A percentile compares a stretch with the other conserved stretches of the same genome.
Conservation (phyloP, 2,113 vertebrate genomes). For the Leiothrix lutea region DNA sequence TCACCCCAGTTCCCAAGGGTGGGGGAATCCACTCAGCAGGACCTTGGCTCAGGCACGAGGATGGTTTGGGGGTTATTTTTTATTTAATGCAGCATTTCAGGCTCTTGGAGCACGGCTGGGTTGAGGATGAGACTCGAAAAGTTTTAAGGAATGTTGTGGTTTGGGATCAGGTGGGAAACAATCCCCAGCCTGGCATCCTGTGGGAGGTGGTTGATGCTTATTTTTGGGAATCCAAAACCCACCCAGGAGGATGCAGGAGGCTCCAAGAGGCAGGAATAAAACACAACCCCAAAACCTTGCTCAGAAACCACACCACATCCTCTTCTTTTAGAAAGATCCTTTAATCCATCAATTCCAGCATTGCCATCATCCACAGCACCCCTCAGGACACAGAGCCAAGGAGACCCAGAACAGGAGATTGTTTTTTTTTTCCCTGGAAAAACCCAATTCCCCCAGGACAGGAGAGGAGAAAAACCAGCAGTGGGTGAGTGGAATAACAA, state of each 20-base stretch:
- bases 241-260: not conserved
- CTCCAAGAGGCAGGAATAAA: not conserved
- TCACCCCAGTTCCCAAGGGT: not conserved
- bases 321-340: not conserved
- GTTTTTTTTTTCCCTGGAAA: not conserved
- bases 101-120: not conserved
- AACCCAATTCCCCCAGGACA: not conserved
- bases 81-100: not conserved
- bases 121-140: not conserved
- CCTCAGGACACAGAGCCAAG: not conserved
- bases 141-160: rapidly evolving
- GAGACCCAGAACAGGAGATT: not conserved
- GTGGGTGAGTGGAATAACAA: not conserved
- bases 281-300: not conserved
- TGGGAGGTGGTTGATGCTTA: rapidly evolving
- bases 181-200: too few species aligned
- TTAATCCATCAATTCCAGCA: slow-evolving; percentile 20
- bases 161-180: not conserved
- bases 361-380: not conserved
- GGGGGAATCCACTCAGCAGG: not conserved
- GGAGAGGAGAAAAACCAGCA: not conserved
- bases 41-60: rapidly evolving
- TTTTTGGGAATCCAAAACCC: not conserved
- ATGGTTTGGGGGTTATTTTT: rapidly evolving
- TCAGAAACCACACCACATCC: not conserved